Evolutionary conservation across 2,888 invertebrate species (phyloP).

Genomic region (Frankliniella fusca): DNA sequence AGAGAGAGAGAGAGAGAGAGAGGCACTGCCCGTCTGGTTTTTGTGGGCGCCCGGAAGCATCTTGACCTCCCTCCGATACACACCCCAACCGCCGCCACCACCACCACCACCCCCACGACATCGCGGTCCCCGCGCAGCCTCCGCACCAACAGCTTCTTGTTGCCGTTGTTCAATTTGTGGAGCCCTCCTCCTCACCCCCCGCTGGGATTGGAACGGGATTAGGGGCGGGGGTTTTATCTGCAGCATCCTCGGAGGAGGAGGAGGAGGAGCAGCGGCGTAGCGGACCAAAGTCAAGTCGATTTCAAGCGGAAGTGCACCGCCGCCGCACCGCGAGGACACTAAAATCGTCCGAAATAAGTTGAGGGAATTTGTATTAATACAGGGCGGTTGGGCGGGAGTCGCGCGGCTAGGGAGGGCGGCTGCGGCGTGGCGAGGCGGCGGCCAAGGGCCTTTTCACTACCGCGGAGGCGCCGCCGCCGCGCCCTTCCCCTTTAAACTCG

Average conservation of each 20-base stretch:
- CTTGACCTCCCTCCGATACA: too few relatives aligned
- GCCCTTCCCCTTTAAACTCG: not conserved
- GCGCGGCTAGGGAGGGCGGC: too few relatives aligned
- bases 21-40: too few relatives aligned
- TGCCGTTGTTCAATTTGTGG: constrained; percentile 15
- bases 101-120: not conserved
- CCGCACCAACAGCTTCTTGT: not conserved
- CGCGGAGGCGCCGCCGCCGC: too few relatives aligned
- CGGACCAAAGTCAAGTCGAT: constrained; percentile 1
- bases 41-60: too few relatives aligned
- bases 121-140: not conserved
- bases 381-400: not conserved
- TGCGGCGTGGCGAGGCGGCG: too few relatives aligned
- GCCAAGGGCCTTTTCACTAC: too few relatives aligned
- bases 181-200: not conserved
- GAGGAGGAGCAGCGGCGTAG: not conserved
- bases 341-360: constrained; percentile 6
- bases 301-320: constrained; percentile 1
- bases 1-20: too few relatives aligned
- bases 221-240: constrained; percentile 4
- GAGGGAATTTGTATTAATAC: not conserved
- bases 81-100: not conserved
- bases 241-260: not conserved
- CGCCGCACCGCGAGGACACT: not conserved
- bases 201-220: constrained; percentile 9